Evolutionary conservation across 2,888 invertebrate species (phyloP).

Genomic region (Nesidiocoris tenuis): DNA sequence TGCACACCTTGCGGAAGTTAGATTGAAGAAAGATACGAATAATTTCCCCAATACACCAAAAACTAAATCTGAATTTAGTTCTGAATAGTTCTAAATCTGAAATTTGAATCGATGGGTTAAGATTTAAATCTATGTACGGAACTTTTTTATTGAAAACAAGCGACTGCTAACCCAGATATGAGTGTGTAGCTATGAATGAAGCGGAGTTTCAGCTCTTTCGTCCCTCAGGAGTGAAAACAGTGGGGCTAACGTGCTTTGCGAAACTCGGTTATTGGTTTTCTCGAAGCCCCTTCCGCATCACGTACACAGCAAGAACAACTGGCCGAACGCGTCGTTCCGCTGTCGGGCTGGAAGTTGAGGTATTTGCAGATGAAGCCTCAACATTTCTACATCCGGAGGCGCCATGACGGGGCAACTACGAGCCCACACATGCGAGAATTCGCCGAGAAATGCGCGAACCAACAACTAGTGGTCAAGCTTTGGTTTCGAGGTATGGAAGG

Average conservation of each 20-base stretch:
- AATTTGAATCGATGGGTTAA: too few relatives aligned
- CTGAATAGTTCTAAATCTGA: too few relatives aligned
- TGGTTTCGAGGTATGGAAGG: too few relatives aligned
- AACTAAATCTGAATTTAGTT: too few relatives aligned
- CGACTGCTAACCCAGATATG: not conserved
- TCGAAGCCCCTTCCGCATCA: not conserved
- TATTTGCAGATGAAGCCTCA: not conserved
- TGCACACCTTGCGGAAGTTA: too few relatives aligned
- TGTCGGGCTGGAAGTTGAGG: not conserved
- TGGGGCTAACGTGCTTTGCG: not conserved
- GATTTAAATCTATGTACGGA: too few relatives aligned
- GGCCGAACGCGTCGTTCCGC: not conserved
- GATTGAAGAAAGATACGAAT: too few relatives aligned
- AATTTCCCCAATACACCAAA: too few relatives aligned
- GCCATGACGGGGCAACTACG: not conserved
- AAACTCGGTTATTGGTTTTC: not conserved
- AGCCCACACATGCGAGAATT: not conserved
- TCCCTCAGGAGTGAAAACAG: not conserved
- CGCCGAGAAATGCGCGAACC: not conserved
- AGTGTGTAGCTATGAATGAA: not conserved
- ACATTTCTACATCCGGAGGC: not conserved
- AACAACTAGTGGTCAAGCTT: not conserved
- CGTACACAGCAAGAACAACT: not conserved
- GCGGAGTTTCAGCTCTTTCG: not conserved
- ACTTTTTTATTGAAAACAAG: too few relatives aligned